phyloP scores from a whole-genome alignment of 2,888 invertebrate species.

The Panzeria rudis region DNA sequence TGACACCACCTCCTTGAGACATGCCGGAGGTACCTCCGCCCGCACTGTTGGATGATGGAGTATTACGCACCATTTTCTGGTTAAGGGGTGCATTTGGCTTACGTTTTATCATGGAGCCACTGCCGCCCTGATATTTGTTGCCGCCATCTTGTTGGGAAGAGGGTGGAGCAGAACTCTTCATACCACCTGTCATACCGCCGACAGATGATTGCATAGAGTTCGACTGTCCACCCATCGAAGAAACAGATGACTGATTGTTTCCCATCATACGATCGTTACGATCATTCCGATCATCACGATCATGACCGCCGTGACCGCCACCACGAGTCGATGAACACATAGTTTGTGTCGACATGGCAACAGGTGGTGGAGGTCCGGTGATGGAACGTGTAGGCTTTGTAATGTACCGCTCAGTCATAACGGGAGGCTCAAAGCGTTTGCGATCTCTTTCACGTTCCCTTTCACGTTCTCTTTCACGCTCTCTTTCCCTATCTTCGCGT shows the following conservation, averaged over 20 bases:
- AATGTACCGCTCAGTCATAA: constrained; percentile 80
- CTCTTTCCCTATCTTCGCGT: constrained; percentile 76
- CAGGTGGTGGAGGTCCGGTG: constrained; percentile 79
- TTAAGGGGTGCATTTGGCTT: constrained; percentile 85
- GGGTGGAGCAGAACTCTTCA: constrained; percentile 74
- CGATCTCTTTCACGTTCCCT: constrained; percentile 71
- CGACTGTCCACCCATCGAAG: constrained; percentile 66
- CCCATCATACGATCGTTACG: constrained; percentile 68
- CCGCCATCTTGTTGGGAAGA: constrained; percentile 74
- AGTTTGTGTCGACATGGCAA: constrained; percentile 77
- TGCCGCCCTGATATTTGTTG: constrained; percentile 77
- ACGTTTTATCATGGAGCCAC: constrained; percentile 89
- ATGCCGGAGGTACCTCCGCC: constrained; percentile 71
- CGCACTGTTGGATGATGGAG: constrained; percentile 84
- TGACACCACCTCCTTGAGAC: constrained; percentile 72
- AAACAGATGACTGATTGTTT: constrained; percentile 53
- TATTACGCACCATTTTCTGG: constrained; percentile 88
- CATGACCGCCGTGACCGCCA: constrained; percentile 58
- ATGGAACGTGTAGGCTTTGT: constrained; percentile 80
- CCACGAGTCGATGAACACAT: constrained; percentile 62
- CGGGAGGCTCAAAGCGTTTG: constrained; percentile 76
- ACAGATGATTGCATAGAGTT: constrained; percentile 74
- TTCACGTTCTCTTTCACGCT: constrained; percentile 75
- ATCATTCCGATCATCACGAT: constrained; percentile 61
- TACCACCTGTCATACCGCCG: constrained; percentile 73